Percentiles rank a stretch among this genome's conserved stretches.
Conservation (phyloP, 2,113 vertebrate species). For the Ranitomeya variabilis region DNA sequence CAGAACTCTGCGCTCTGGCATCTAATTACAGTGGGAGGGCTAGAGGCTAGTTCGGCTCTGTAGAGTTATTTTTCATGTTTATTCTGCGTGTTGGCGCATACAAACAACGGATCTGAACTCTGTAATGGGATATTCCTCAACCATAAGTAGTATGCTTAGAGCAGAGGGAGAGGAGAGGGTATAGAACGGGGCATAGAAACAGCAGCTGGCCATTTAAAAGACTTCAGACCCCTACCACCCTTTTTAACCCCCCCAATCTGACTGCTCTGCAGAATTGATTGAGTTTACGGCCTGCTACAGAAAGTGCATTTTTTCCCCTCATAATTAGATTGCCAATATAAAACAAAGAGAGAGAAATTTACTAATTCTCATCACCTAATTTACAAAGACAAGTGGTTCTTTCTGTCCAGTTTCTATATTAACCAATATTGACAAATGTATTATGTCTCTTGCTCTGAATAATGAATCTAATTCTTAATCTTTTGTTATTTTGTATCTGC, state of each 20-base stretch:
- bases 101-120: background rate
- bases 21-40: conserved; percentile 34
- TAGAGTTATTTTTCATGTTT: conserved; percentile 21
- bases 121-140: conserved; percentile 3
- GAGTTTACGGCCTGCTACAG: background rate
- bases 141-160: background rate
- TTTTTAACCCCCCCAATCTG: background rate
- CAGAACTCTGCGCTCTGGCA: conserved; percentile 4
- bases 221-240: background rate
- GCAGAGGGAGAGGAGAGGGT: background rate
- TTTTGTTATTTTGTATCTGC: background rate
- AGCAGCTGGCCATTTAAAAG: background rate
- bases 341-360: background rate
- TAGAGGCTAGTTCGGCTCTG: background rate
- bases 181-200: background rate
- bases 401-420: background rate
- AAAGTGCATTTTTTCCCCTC: background rate
- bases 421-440: background rate
- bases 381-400: background rate
- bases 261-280: background rate
- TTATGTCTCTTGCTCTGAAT: background rate
- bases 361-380: background rate
- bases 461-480: background rate
- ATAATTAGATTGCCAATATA: background rate
- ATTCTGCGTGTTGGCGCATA: background rate